phyloP scores from a whole-genome alignment of 1,140 invertebrate genomes.

The Temnothorax longispinosus region DNA sequence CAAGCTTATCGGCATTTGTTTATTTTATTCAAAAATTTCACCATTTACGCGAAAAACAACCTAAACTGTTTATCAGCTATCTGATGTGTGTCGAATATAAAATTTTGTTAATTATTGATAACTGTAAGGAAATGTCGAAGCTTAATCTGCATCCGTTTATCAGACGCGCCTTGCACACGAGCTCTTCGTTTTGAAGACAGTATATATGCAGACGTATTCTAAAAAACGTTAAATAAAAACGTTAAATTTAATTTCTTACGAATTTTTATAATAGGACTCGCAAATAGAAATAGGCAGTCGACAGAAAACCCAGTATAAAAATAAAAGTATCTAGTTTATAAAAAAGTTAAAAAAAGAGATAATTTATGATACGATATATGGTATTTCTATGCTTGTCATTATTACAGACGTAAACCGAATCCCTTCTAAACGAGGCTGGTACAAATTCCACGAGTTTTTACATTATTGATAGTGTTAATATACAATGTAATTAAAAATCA shows the following conservation, averaged over 20 bases:
- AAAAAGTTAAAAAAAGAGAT: background rate
- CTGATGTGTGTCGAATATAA: background rate
- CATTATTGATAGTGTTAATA: conserved; percentile 31
- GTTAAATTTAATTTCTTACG: background rate
- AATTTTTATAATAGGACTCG: background rate
- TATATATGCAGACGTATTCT: background rate
- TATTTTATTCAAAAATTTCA: conserved; percentile 28
- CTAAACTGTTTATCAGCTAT: background rate
- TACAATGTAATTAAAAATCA: conserved; percentile 48
- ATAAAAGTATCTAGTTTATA: background rate
- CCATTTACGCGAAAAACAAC: background rate
- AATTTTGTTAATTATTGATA: background rate
- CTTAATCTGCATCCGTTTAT: background rate
- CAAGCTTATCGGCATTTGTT: conserved; percentile 30
- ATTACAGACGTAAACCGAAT: background rate
- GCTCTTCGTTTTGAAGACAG: background rate
- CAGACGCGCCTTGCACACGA: background rate
- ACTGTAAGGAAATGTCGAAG: background rate
- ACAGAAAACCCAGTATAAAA: background rate
- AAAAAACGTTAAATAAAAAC: background rate
- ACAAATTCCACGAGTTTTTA: conserved; percentile 1
- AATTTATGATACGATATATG: background rate
- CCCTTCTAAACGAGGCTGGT: background rate
- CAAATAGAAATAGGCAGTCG: background rate
- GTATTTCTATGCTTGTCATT: background rate